Percentiles rank a stretch among this genome's conserved stretches.
phyloP scores from a whole-genome alignment of 1,140 invertebrate species.

The Octopus bimaculoides region DNA sequence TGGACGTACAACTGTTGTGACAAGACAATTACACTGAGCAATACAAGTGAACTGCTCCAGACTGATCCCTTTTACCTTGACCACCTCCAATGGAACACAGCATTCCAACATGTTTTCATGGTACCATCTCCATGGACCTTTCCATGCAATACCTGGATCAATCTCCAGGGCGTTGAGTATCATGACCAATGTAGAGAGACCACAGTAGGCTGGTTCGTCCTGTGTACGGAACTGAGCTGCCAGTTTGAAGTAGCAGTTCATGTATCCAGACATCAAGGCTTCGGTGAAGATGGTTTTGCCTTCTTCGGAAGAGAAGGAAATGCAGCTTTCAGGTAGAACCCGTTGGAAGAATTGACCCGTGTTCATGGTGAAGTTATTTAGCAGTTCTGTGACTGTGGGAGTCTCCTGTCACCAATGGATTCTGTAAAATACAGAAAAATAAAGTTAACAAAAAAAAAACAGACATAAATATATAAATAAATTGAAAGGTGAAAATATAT shows the following conservation, averaged over 20 bases:
- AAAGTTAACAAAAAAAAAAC: too few relatives aligned
- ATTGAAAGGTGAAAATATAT: too few relatives aligned
- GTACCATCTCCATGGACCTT: conserved; percentile 42
- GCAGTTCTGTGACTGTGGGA: too few relatives aligned
- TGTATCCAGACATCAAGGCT: conserved; percentile 28
- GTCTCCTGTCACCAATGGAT: too few relatives aligned
- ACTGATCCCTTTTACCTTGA: conserved; percentile 31
- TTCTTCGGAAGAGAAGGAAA: conserved; percentile 35
- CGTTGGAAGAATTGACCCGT: conserved; percentile 28
- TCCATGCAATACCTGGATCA: conserved; percentile 45
- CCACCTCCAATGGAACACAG: conserved; percentile 30
- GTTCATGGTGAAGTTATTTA: too few relatives aligned
- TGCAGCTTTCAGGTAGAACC: conserved; percentile 36
- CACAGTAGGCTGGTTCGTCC: conserved; percentile 47
- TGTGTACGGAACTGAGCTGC: conserved; percentile 46
- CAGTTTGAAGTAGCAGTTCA: conserved; percentile 41
- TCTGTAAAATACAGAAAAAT: too few relatives aligned
- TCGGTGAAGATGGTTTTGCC: conserved; percentile 40
- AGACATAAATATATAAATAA: too few relatives aligned
- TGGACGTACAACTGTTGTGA: conserved; percentile 4
- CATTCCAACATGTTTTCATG: conserved; percentile 48
- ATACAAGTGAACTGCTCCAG: conserved; percentile 37
- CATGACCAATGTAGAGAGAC: conserved; percentile 44
- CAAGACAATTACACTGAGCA: conserved; percentile 29
- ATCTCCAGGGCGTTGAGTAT: conserved; percentile 44